Evolutionary conservation across 2,113 vertebrate genomes (phyloP).

Genomic region (Odontophorus gujanensis): DNA sequence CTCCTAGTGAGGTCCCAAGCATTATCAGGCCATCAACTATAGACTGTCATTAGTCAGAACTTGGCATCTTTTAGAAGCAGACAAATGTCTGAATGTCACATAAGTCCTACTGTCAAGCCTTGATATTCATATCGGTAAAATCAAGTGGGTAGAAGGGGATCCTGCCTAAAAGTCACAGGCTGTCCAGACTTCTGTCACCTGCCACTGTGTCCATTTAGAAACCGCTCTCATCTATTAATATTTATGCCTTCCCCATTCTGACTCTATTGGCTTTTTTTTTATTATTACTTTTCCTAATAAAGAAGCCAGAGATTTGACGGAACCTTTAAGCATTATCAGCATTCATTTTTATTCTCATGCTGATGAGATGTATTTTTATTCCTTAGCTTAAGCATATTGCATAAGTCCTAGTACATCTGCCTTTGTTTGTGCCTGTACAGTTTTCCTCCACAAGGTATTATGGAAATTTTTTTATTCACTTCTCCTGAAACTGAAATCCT

Average conservation of each 20-base stretch:
- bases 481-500: conserved; percentile 27
- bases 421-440: conserved; percentile 11
- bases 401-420: conserved; percentile 16
- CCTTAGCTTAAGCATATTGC: conserved; percentile 31
- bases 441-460: conserved; percentile 25
- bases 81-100: conserved; percentile 66
- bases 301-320: conserved; percentile 57
- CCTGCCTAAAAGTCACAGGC: conserved; percentile 52
- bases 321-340: conserved; percentile 71
- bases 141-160: not conserved
- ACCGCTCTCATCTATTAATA: conserved; percentile 69
- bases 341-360: conserved; percentile 72
- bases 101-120: conserved; percentile 60
- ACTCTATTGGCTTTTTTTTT: not conserved
- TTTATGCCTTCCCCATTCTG: conserved; percentile 55
- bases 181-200: conserved; percentile 59
- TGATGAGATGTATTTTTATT: conserved; percentile 67
- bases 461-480: conserved; percentile 31
- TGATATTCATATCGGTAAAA: conserved; percentile 75
- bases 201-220: not conserved
- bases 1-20: not conserved
- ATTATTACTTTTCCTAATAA: not conserved
- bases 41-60: not conserved
- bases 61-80: not conserved
- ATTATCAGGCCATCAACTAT: not conserved